Conservation (phyloP, 2,113 vertebrate species). For the Thamnaconus septentrionalis region DNA sequence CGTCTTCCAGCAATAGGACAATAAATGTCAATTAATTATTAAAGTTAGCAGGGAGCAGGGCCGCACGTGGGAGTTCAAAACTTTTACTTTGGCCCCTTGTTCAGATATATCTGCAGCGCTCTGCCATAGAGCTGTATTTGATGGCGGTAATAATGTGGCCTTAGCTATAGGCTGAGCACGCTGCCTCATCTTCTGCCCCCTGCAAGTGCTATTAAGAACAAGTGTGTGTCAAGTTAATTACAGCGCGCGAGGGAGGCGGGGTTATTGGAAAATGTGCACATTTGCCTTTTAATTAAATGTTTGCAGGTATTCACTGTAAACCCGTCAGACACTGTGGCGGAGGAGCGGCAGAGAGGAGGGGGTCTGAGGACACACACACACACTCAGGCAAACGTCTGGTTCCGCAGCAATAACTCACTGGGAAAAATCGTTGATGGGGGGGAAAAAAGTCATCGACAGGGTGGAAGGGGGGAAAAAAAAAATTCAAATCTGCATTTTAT, state of each 20-base stretch:
- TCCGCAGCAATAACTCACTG: conserved; percentile 53
- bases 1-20: conserved; percentile 58
- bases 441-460: conserved; percentile 39
- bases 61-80: conserved; percentile 21
- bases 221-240: conserved; percentile 47
- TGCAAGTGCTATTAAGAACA: conserved; percentile 33
- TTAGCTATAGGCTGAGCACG: conserved; percentile 11
- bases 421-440: conserved; percentile 44
- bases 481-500: conserved; percentile 57
- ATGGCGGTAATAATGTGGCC: conserved; percentile 31
- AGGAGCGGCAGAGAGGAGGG: conserved; percentile 15
- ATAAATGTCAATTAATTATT: conserved; percentile 63
- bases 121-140: conserved; percentile 6
- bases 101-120: not conserved
- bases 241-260: conserved; percentile 12
- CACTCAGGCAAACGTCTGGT: conserved; percentile 18
- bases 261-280: conserved; percentile 30
- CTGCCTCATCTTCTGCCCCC: conserved; percentile 33
- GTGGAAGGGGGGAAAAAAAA: not conserved
- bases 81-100: conserved; percentile 1
- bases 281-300: conserved; percentile 41
- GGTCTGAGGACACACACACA: conserved; percentile 15
- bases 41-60: conserved; percentile 44
- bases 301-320: conserved; percentile 36
- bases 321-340: conserved; percentile 22